Percentiles rank a stretch among this genome's conserved stretches.
Conservation (phyloP, 1,140 invertebrate genomes). For the Alviniconcha marisindica region DNA sequence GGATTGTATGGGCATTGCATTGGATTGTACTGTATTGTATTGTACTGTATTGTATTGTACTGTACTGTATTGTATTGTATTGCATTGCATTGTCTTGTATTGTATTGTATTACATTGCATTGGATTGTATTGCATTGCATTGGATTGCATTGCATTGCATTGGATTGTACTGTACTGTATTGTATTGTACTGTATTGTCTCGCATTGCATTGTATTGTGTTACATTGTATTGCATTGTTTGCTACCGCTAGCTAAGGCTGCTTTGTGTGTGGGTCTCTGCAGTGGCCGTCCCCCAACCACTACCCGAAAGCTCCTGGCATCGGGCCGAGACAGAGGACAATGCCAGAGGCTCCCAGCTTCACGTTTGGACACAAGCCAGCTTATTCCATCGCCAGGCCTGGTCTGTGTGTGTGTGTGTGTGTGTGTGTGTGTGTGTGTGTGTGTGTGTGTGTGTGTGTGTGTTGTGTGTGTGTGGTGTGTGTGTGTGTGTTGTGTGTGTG, state of each 20-base stretch:
- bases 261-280: slow-evolving; percentile 11
- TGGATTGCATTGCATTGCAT: no score
- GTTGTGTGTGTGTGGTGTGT: background rate
- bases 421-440: background rate
- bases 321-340: slow-evolving; percentile 55
- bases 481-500: background rate
- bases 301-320: slow-evolving; percentile 52
- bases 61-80: no score
- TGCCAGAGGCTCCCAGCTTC: slow-evolving; percentile 53
- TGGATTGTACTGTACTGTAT: no score
- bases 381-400: slow-evolving; percentile 47
- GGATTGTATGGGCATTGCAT: no score
- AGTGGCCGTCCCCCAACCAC: slow-evolving; percentile 62
- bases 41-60: no score
- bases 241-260: background rate
- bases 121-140: no score
- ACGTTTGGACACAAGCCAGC: slow-evolving; percentile 54
- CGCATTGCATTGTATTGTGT: no score
- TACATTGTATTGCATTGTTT: no score
- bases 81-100: no score
- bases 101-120: no score
- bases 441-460: background rate
- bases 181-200: no score
- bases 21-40: no score
- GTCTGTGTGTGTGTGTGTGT: slow-evolving; percentile 24